These are phyloP conservation scores for Rhyzopertha dominica DNA, from an alignment of 1,140 invertebrate genomes.

Conservation along the genomic window DNA sequence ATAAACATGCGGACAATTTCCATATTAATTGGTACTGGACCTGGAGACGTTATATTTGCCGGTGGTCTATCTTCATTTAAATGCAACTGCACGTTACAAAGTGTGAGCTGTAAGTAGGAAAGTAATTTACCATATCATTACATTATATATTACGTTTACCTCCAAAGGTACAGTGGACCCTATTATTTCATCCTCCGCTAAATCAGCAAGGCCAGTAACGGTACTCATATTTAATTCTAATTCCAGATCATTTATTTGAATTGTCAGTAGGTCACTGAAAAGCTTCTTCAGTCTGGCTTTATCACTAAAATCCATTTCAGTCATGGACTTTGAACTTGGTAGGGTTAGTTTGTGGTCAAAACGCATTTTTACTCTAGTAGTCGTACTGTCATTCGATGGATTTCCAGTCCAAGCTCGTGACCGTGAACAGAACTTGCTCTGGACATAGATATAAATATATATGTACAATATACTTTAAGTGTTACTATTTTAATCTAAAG, in stretches of 20 bases:
- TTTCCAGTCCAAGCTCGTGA: conserved; percentile 65
- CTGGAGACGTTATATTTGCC: conserved; percentile 76
- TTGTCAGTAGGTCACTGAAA: conserved; percentile 52
- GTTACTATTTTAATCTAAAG: too few species aligned
- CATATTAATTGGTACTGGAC: conserved; percentile 72
- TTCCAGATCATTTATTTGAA: conserved; percentile 61
- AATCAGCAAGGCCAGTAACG: conserved; percentile 69
- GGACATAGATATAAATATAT: too few species aligned
- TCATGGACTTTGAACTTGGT: conserved; percentile 24
- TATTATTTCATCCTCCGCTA: conserved; percentile 81
- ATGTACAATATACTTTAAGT: too few species aligned
- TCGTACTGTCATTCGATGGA: conserved; percentile 45
- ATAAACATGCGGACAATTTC: conserved; percentile 65
- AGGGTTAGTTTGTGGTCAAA: conserved; percentile 54
- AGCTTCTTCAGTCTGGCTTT: conserved; percentile 44
- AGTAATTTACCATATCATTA: neutral
- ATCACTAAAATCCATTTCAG: conserved; percentile 40
- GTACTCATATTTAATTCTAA: conserved; percentile 76
- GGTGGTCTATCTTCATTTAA: conserved; percentile 76
- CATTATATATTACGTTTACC: conserved; percentile 48
- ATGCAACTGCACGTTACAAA: conserved; percentile 65
- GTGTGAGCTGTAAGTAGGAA: conserved; percentile 52
- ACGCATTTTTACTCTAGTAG: conserved; percentile 48
- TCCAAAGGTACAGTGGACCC: conserved; percentile 72
- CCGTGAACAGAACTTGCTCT: conserved; percentile 68